These are phyloP conservation scores for Tenebrio molitor DNA, from an alignment of 1,140 invertebrate genomes.

Conservation along the genomic window DNA sequence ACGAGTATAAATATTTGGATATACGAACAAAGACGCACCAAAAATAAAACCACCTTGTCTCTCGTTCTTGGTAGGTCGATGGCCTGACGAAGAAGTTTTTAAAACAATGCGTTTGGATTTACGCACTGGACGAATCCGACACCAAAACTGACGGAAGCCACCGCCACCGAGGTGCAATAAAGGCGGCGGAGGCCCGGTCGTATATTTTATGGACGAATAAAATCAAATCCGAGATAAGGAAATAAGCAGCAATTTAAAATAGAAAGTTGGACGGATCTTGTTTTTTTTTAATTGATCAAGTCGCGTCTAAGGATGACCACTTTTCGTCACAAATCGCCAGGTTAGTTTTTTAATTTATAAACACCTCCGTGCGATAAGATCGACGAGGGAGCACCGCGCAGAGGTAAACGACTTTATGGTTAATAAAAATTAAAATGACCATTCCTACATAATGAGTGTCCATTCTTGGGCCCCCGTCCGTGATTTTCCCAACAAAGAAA, in stretches of 20 bases:
- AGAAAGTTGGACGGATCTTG: slow-evolving; percentile 12
- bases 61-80: slow-evolving; percentile 16
- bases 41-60: slow-evolving; percentile 35
- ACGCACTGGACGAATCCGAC: not conserved
- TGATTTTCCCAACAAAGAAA: too few species aligned
- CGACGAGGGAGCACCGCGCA: too few species aligned
- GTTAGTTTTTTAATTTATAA: too few species aligned
- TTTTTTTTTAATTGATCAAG: not conserved
- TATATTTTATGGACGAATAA: slow-evolving; percentile 6
- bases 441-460: too few species aligned
- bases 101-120: slow-evolving; percentile 29
- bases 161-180: not conserved
- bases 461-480: too few species aligned
- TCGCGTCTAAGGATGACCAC: not conserved
- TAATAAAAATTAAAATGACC: too few species aligned
- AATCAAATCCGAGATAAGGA: slow-evolving; percentile 7
- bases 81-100: slow-evolving; percentile 1
- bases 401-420: too few species aligned
- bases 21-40: slow-evolving; percentile 38
- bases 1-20: slow-evolving; percentile 45
- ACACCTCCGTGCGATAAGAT: too few species aligned
- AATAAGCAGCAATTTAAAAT: slow-evolving; percentile 10
- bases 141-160: not conserved
- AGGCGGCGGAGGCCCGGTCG: not conserved
- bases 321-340: not conserved